Evolutionary conservation across 2,113 vertebrate species (phyloP).

Genomic region (Spheniscus mendiculus): DNA sequence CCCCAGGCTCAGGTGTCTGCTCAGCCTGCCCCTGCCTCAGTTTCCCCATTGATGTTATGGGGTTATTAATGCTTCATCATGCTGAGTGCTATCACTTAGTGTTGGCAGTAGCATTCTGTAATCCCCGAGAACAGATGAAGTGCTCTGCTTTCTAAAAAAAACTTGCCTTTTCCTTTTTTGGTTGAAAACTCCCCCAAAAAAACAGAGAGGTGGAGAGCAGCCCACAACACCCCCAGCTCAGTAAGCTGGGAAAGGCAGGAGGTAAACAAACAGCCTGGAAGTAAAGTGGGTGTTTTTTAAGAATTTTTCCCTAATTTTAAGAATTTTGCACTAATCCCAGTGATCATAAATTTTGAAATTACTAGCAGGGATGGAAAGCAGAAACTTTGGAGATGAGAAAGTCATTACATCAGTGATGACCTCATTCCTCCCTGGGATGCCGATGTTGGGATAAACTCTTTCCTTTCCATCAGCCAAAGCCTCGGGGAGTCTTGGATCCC

Average conservation of each 20-base stretch:
- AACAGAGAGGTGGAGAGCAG: not conserved
- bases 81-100: not conserved
- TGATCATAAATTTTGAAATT: not conserved
- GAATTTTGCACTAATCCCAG: not conserved
- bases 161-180: not conserved
- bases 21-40: not conserved
- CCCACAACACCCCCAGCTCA: not conserved
- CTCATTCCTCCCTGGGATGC: not conserved
- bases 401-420: not conserved
- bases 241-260: not conserved
- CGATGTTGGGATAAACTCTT: not conserved
- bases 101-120: not conserved
- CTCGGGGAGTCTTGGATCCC: not conserved
- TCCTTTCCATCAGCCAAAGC: not conserved
- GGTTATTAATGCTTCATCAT: not conserved
- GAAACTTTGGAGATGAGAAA: not conserved
- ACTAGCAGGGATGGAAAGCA: not conserved
- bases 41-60: not conserved
- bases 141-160: not conserved
- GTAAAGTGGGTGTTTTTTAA: not conserved
- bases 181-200: not conserved
- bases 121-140: rapidly evolving
- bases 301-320: not conserved
- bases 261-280: not conserved
- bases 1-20: not conserved